These are phyloP conservation scores for Homarus gammarus DNA, from an alignment of 2,888 invertebrate genomes.

Conservation along the genomic window DNA sequence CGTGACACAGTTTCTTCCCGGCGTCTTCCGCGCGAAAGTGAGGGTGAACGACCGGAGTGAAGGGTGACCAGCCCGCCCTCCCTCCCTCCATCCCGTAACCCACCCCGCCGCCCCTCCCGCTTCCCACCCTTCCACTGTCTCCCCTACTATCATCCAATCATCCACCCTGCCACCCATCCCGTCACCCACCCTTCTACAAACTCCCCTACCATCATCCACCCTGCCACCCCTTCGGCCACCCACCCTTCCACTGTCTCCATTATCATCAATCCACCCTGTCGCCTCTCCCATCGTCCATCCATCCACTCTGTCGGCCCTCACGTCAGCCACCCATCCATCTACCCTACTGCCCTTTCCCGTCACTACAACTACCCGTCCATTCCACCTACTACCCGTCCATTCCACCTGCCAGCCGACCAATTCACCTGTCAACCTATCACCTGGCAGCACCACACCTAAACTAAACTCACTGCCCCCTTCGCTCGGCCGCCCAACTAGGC, in stretches of 20 bases:
- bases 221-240: not conserved
- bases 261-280: too few relatives aligned
- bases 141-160: too few relatives aligned
- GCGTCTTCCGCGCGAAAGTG: conserved; percentile 55
- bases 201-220: too few relatives aligned
- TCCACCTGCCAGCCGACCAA: not conserved
- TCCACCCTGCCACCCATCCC: not conserved
- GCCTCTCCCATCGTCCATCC: not conserved
- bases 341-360: not conserved
- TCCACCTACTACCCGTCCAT: too few relatives aligned
- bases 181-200: not conserved
- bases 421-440: not conserved
- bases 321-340: not conserved
- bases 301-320: too few relatives aligned
- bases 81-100: not conserved
- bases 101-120: not conserved
- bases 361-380: too few relatives aligned
- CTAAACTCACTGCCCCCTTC: not conserved
- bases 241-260: not conserved
- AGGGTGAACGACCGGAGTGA: conserved; percentile 57
- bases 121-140: not conserved
- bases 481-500: not conserved
- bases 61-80: conserved; percentile 10
- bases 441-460: not conserved
- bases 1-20: conserved; percentile 41